Conservation (phyloP, 2,797 vertebrate genomes). For the Xenopus petersii region DNA sequence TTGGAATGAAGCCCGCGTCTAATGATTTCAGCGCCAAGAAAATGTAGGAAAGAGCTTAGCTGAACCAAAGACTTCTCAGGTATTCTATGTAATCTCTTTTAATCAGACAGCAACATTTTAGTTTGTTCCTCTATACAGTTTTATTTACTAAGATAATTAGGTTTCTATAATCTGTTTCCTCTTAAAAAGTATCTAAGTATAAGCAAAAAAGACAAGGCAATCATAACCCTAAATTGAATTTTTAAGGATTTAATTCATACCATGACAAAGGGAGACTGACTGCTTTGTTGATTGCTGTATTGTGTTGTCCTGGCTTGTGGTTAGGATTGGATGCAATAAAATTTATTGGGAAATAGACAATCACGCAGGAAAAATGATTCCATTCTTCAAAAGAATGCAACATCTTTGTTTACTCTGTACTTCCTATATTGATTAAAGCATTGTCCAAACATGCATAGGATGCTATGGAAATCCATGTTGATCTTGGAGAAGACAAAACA, state of each 20-base stretch:
- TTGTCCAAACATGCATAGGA: no score
- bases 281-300: conserved; percentile 68
- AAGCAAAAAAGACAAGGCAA: conserved; percentile 61
- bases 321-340: conserved; percentile 63
- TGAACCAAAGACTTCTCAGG: conserved; percentile 65
- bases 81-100: conserved; percentile 64
- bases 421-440: no score
- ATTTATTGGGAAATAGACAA: conserved; percentile 60
- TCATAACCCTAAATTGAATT: conserved; percentile 70
- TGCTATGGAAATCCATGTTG: no score
- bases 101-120: conserved; percentile 62
- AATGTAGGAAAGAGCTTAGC: conserved; percentile 63
- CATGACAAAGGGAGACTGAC: no score
- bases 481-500: no score
- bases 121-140: conserved; percentile 53
- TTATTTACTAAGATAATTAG: conserved; percentile 31
- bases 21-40: conserved; percentile 70
- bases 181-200: conserved; percentile 70
- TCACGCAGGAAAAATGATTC: conserved; percentile 69
- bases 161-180: conserved; percentile 68
- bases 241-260: conserved; percentile 72
- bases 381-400: conserved; percentile 80
- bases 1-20: conserved; percentile 62
- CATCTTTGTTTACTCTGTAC: no score
- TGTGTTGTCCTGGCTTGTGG: conserved; percentile 74